Percentiles rank a stretch among this genome's conserved stretches.
These are phyloP conservation scores for Amyelois transitella DNA, from an alignment of 1,140 invertebrate species.

Conservation along the genomic window DNA sequence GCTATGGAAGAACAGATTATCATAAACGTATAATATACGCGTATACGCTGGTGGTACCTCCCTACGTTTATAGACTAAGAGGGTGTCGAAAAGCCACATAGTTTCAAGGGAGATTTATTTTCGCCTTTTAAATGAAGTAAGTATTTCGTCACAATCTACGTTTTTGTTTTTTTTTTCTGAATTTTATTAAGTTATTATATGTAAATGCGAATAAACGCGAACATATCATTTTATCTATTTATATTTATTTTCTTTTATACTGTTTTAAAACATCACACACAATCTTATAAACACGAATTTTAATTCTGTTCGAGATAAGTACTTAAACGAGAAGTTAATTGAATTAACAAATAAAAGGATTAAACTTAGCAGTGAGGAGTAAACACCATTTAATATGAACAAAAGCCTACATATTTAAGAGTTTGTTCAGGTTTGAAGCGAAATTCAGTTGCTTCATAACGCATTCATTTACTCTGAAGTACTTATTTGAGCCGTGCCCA, in stretches of 20 bases:
- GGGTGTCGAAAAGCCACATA: background rate
- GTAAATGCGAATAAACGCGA: no score
- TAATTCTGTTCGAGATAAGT: no score
- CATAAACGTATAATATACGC: constrained; percentile 6
- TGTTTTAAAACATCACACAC: no score
- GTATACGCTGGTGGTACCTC: background rate
- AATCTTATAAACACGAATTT: no score
- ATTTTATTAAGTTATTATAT: no score
- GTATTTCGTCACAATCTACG: no score
- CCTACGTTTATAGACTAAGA: background rate
- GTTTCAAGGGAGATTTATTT: background rate
- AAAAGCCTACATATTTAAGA: background rate
- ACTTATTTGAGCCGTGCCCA: background rate
- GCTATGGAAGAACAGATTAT: constrained; percentile 1
- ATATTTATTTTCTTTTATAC: no score
- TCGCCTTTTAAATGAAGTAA: background rate
- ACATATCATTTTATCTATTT: no score
- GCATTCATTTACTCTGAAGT: background rate
- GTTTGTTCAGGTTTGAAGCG: background rate
- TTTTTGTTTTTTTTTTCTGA: no score
- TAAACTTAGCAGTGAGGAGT: background rate
- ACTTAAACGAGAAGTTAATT: no score
- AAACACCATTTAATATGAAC: background rate
- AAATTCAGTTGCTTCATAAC: background rate
- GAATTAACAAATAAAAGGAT: no score